Base-by-base conservation (phyloP, 2,113 vertebrate species). In the Mus musculus region DNA sequence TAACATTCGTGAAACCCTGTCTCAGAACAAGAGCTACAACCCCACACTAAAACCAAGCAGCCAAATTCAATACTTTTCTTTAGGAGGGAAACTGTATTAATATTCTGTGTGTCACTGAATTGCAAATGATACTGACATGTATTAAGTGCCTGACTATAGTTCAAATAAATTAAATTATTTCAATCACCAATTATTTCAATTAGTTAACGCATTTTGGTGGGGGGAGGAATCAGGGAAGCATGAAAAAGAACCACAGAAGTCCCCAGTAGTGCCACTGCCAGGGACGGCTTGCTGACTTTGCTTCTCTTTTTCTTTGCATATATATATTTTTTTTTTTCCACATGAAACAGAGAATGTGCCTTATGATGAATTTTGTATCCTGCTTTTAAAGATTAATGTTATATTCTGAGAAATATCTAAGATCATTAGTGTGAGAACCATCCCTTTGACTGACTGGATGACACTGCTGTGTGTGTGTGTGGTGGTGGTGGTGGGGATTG, bases 301-400 rank as follows among this genome's bases (percentile, higher is more conserved):
- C 49, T 90, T 89, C 67, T 78, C 88, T 87, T 54, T 56, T 91
- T 42, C 82, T 67, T 92, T 80, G 42, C 54, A 59, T 75, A 42
- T 71, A n/a, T 11, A n/a, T 63, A 59, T 59, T 19, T 59, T 89
- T 95, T 76, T 81, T 24, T 28, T 3, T 22, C 72, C 56, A 95
- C n/a, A 17, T 93, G 93, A 89, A 94, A 75, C 4, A 7, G 84
- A 97, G 87, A n/a, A 56, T 11, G 63, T 49, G 71, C 56, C 90
- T 96, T 67, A 81, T 69, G 86, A 91, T 86, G 82, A 95, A 91
- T 85, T 89, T 96, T 92, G 89, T 76, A 82, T 96, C 93, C n/a
- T 63, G 63, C 65, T 88, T 94, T 91, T 88, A 65, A 93, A 95
- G 97, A 88, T 87, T 88, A 42, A 52, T 76, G 16, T 80, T 90